Evolutionary conservation across 2,888 invertebrate genomes (phyloP), one percentile per base, ranked within the genome.

Genomic region (Lasioglossum morio): DNA sequence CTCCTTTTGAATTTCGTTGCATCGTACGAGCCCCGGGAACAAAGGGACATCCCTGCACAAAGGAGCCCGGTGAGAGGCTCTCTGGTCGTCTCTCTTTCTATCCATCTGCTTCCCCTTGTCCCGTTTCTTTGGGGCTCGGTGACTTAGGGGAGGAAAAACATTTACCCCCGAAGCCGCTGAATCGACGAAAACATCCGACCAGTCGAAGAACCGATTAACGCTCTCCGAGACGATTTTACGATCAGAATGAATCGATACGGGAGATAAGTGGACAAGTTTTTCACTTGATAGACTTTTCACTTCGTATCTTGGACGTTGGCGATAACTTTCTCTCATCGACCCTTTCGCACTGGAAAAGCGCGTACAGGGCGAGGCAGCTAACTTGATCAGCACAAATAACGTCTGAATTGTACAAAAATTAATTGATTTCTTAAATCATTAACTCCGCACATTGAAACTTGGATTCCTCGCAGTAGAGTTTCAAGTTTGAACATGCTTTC

Each of bases 1-100:
- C 78, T 76, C 78, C 86, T 81, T 86, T 85, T 79, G 85, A 86
- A 86, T 78, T 86, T 86, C 85, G 85, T 85, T 86, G 86, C 86
- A 76, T 86, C 85, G 75, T 46, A 72, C 80, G 74, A 81, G 70
- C 63, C n/a, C 40, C 53, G 27, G 69, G 86, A 78, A 86, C 86
- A 86, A 86, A 86, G 85, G 85, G 78, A 78, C 85, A 73, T 81
- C 78, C 81, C 78, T 69, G 72, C 81, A 85, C 85, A 86, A 86
- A 86, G 78, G 77, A 78, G 23, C 37, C 72, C 12, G 60, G 4
- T 40, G 74, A 81, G 75, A 79, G 73, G 10, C 5, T n/a, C 23
- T 53, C 23, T 23, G 53, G 53, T 53, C 23, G 23, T n/a, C 53
- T 27, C 60, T 27, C 76, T 76, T 46, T 72, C 72, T 53, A n/a